A percentile compares a stretch with the other conserved stretches of the same genome.
Conservation (phyloP, 1,140 invertebrate genomes). For the Eulimnadia texana region DNA sequence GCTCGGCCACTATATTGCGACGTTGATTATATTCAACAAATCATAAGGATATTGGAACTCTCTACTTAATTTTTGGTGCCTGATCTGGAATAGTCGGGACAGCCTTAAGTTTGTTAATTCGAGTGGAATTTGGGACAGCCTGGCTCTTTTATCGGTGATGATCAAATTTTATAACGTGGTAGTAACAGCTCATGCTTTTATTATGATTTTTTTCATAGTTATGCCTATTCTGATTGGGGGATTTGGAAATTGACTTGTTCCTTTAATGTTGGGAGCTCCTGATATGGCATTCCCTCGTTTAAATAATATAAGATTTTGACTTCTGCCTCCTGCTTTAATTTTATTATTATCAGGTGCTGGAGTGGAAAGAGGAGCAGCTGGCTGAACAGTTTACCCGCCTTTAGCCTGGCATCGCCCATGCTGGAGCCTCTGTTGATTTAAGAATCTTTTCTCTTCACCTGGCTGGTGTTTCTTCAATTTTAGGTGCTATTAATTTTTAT, state of each 20-base stretch:
- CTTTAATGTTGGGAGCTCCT: conserved; percentile 48
- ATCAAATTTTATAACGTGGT: conserved; percentile 55
- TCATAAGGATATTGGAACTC: conserved; percentile 58
- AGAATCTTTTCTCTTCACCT: conserved; percentile 50
- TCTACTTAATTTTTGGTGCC: conserved; percentile 55
- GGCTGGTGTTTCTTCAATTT: conserved; percentile 48
- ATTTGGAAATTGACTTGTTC: conserved; percentile 61
- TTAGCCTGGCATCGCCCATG: conserved; percentile 41
- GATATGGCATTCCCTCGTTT: conserved; percentile 61
- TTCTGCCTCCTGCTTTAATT: conserved; percentile 43
- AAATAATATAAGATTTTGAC: conserved; percentile 65
- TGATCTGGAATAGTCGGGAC: conserved; percentile 48
- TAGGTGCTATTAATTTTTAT: conserved; percentile 49
- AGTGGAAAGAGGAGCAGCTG: conserved; percentile 40
- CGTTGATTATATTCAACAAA: conserved; percentile 48
- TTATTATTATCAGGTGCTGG: conserved; percentile 40
- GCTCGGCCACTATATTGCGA: conserved; percentile 33
- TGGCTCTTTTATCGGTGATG: conserved; percentile 42
- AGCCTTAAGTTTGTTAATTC: conserved; percentile 46
- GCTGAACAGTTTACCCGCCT: conserved; percentile 52
- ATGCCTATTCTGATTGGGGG: conserved; percentile 62
- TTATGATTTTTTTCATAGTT: conserved; percentile 67
- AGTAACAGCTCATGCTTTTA: conserved; percentile 53
- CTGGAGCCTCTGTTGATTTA: conserved; percentile 44
- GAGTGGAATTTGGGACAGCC: conserved; percentile 45